Evolutionary conservation across 2,888 invertebrate genomes (phyloP), one percentile per base, ranked within the genome.

Genomic region (Erebia aethiops): DNA sequence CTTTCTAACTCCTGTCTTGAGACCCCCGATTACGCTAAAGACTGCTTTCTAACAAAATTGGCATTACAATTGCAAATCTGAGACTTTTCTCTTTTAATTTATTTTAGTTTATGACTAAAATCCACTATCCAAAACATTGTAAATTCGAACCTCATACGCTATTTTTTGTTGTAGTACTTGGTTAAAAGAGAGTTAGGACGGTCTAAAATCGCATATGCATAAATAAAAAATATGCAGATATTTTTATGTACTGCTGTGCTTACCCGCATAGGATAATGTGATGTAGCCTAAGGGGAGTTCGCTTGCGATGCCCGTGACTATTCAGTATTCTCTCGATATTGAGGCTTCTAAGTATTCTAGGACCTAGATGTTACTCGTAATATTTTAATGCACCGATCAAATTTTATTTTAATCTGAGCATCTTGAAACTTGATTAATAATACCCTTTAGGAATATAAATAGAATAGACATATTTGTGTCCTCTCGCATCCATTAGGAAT

Each of bases 371-470:
- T 14, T 52, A n/a, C 14, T 14, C 16, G 9, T 52, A n/a, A n/a
- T 16, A 52, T 7, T n/a, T 52, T n/a, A 52, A 46, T 52, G 5
- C 16, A 52, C 16, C n/a, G 16, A 52, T 35, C 7, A 35, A 35
- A 35, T 35, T 35, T 35, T 35, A 35, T 35, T 18, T 18, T 9
- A 18, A 16, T 18, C 18, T 18, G 69, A 71, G 71, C 70, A 72
- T 70, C 70, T 71, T 75, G 72, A 67, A 67, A 66, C 79, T 84
- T 86, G 87, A 82, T 74, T 81, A 13, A 79, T 82, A 79, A 2
- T 5, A 57, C 13, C 21, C 26, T 14, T 57, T 56, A 5, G 13
- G 21, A 5, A 57, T 14, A 26, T 21, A 7, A 13, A 26, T n/a
- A 18, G 16, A 13, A 26, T n/a, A 18, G 16, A 10, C 18, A 18